Base-by-base conservation (phyloP, 1,140 invertebrate species). In the Drosophila saltans region DNA sequence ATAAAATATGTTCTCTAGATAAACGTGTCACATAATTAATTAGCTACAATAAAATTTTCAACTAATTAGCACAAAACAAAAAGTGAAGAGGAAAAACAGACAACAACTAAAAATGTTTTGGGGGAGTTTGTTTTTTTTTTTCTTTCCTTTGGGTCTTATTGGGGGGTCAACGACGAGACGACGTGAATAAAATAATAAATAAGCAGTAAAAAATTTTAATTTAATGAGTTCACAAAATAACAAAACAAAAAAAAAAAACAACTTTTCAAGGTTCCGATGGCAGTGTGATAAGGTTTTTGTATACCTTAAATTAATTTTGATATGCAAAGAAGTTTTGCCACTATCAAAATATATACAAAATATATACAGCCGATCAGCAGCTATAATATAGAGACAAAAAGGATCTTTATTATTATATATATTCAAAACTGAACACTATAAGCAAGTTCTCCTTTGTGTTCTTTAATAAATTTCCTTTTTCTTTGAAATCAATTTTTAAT, bases 21-120 rank as follows among this genome's bases (percentile, higher is more conserved):
- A 88, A 88, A 80, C 83, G 84, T 83, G 83, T 88, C 84, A 88
- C 80, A 89, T 81, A 89, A 89, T 89, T 89, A 89, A 89, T 89
- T 89, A 73, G 64, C 28, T 66, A 78, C 80, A 80, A 80, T 88
- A 81, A 76, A 84, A 81, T 75, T 66, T 89, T 89, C 56, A 73
- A 84, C 84, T 89, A 89, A 89, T 89, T 89, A 89, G 78, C 84
- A 75, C 70, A 78, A 71, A 88, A 77, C 72, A 83, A 36, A 66
- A 71, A 70, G 58, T n/a, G 59, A 33, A 60, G 66, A 59, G 39
- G 62, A 61, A 75, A 66, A 66, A 80, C 58, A 21, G 65, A 52
- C 21, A 48, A 48, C 45, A 52, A 52, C 45, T 52, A 52, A 52
- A 8, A 52, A 52, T 7, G 8, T 52, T 24, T 45, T 21, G 48